Base-by-base conservation (phyloP, 2,113 vertebrate genomes). In the Panthera leo region DNA sequence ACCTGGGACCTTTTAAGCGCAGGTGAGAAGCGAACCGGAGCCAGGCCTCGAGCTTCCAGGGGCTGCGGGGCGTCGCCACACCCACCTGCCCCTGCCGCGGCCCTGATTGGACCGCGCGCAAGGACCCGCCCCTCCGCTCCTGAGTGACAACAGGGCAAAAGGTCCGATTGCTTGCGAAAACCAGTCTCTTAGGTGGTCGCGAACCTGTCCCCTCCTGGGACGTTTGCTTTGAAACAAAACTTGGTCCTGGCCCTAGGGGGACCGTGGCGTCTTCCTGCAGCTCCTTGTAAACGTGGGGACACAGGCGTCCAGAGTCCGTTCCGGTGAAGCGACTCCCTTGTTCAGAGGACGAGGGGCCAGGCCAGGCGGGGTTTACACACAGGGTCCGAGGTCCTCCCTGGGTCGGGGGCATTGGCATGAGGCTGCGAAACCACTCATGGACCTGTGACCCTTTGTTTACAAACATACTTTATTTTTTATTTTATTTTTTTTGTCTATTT, bases 1-100 rank as follows among this genome's bases (percentile, higher is more conserved):
- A 58, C 63, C 73, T 0, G 5, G 6, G 3, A 13, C 8, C 5
- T 25, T 19, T 19, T 29, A 27, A 3, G 1, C 2, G 9, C 34
- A 13, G 36, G 27, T 1, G 36, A 25, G 15, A n/a, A 15, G 0
- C 0, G 0, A 2, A 0, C 5, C 11, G 0, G 10, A 4, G 18
- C 8, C 5, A 9, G 4, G 15, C 67, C 67, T 2, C 6, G 1
- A 34, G 55, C 15, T 21, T 51, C 58, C 25, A 1, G 34, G 34
- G 1, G 36, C 39, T 0, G 5, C 7, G 2, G 34, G 2, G 15
- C 39, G 16, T 36, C n/a, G 29, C 29, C 65, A 42, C 87, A 31
- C 67, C 73, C 67, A 5, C 11, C 67, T 27, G 10, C 25, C 53
- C 13, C 34, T 14, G 31, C 14, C 18, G 31, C 6, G 39, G 3